phyloP scores from a whole-genome alignment of 2,888 invertebrate genomes.

The Agrilus cyanescens region DNA sequence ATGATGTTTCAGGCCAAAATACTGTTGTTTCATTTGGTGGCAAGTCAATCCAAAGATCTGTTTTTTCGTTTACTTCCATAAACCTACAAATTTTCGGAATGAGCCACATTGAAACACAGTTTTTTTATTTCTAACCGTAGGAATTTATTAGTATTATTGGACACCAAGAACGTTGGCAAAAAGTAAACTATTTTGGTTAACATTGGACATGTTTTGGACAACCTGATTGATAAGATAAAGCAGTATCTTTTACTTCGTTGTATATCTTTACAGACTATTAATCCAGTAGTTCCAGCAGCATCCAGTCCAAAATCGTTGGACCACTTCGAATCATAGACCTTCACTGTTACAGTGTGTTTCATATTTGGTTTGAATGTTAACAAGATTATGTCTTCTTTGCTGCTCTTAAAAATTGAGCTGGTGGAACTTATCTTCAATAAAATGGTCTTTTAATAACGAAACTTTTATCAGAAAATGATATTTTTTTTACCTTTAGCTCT shows the following conservation, averaged over 20 bases:
- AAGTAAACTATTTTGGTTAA: constrained; percentile 70
- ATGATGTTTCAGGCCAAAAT: constrained; percentile 74
- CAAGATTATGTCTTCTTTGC: constrained; percentile 53
- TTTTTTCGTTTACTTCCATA: constrained; percentile 78
- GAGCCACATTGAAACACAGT: not conserved
- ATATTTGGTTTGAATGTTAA: constrained; percentile 50
- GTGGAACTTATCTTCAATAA: constrained; percentile 8
- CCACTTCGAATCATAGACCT: constrained; percentile 54
- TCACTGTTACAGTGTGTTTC: constrained; percentile 39
- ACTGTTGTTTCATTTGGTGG: constrained; percentile 55
- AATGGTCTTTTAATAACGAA: not conserved
- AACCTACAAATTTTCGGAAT: constrained; percentile 39
- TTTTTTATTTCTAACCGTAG: constrained; percentile 26
- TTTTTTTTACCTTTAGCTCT: constrained; percentile 53
- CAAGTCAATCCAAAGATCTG: constrained; percentile 73
- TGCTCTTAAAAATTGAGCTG: constrained; percentile 13
- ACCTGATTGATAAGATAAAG: constrained; percentile 53
- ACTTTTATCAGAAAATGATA: not conserved
- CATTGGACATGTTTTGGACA: constrained; percentile 60
- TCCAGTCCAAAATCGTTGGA: constrained; percentile 52
- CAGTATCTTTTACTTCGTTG: constrained; percentile 62
- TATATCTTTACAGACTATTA: constrained; percentile 59
- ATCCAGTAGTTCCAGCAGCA: constrained; percentile 62
- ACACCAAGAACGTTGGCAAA: constrained; percentile 66
- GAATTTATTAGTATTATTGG: constrained; percentile 53